Percentiles rank a stretch among this genome's conserved stretches.
Conservation (phyloP, 2,888 invertebrate genomes). For the Fabriciana adippe region DNA sequence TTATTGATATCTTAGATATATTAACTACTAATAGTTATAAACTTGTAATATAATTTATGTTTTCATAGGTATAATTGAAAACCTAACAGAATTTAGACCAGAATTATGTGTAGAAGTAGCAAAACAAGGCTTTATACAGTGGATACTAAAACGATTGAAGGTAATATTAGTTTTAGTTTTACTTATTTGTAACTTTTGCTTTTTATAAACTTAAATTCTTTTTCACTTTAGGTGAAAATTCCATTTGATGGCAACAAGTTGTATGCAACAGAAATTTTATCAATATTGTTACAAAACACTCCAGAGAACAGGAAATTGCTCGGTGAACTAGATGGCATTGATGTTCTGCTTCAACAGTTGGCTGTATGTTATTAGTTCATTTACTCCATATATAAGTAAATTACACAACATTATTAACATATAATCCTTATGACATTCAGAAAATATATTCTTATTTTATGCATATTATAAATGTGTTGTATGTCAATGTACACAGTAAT, state of each 20-base stretch:
- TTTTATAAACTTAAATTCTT: neutral
- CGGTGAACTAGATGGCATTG: conserved; percentile 98
- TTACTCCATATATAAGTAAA: neutral
- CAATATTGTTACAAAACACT: conserved; percentile 95
- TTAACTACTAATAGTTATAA: no score
- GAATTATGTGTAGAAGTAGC: conserved; percentile 92
- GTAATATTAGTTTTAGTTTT: conserved; percentile 52
- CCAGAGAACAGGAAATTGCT: conserved; percentile 90
- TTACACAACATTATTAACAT: no score
- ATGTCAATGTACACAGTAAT: no score
- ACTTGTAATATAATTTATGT: neutral
- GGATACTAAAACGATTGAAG: conserved; percentile 95
- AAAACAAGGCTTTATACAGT: conserved; percentile 94
- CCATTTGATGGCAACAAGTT: conserved; percentile 97
- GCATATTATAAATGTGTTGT: no score
- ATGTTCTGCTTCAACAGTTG: conserved; percentile 96
- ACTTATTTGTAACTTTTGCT: conserved; percentile 4
- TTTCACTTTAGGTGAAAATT: conserved; percentile 83
- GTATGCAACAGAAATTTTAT: conserved; percentile 97
- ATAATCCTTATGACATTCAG: no score
- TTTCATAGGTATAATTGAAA: conserved; percentile 92
- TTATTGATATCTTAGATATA: no score
- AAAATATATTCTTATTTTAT: no score
- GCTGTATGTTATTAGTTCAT: conserved; percentile 82
- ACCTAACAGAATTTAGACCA: conserved; percentile 94